Evolutionary conservation across 2,113 vertebrate species (phyloP).

Genomic region (Scomber colias): DNA sequence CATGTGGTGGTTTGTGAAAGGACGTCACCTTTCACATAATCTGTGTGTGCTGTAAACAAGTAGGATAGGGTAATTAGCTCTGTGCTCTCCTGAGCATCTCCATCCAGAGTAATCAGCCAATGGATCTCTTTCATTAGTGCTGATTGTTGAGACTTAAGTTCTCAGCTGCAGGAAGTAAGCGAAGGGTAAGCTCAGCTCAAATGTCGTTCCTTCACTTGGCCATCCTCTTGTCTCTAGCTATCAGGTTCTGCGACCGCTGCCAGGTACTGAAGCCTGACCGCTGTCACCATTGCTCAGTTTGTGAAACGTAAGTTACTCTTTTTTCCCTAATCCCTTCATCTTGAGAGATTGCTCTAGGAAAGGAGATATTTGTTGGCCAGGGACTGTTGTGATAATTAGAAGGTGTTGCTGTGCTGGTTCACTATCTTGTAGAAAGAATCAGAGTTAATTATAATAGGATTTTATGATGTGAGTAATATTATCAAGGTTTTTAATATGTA

Average conservation of each 20-base stretch:
- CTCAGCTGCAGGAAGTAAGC: slow-evolving; percentile 62
- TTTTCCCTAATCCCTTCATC: slow-evolving; percentile 46
- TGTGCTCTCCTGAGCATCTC: slow-evolving; percentile 29
- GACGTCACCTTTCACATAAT: slow-evolving; percentile 11
- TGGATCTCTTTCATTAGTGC: slow-evolving; percentile 71
- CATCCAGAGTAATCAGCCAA: slow-evolving; percentile 57
- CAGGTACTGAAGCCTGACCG: slow-evolving; percentile 98
- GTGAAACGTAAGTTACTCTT: slow-evolving; percentile 92
- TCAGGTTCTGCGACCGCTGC: slow-evolving; percentile 97
- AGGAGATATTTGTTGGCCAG: slow-evolving; percentile 48
- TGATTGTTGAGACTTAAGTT: slow-evolving; percentile 59
- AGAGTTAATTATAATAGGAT: neutral
- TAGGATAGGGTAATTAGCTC: slow-evolving; percentile 32
- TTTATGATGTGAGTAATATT: neutral
- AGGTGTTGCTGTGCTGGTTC: slow-evolving; percentile 51
- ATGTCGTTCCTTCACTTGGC: slow-evolving; percentile 65
- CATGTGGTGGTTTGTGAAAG: no score
- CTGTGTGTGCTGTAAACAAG: slow-evolving; percentile 51
- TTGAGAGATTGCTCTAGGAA: slow-evolving; percentile 39
- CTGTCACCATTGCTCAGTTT: slow-evolving; percentile 97
- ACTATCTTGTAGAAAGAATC: slow-evolving; percentile 34
- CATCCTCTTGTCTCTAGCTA: slow-evolving; percentile 86
- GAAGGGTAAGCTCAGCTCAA: slow-evolving; percentile 68
- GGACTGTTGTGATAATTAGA: slow-evolving; percentile 62
- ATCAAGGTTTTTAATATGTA: neutral